Percentiles rank a stretch among this genome's conserved stretches.
Evolutionary conservation across 1,140 invertebrate species (phyloP).

Genomic region (Bombus sylvicola): DNA sequence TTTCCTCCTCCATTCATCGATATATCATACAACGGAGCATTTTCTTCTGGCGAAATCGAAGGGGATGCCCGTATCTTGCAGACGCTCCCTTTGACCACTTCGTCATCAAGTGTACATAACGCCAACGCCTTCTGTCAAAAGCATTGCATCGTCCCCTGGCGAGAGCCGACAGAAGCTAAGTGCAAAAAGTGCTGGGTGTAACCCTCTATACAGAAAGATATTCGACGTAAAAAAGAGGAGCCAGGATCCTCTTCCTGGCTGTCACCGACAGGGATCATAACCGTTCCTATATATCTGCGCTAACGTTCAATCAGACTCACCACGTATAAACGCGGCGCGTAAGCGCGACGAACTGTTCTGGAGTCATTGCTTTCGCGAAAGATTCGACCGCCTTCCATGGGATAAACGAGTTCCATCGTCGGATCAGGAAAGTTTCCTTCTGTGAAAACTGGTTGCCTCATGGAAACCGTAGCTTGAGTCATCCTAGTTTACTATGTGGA

Average conservation of each 20-base stretch:
- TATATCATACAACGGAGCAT: background rate
- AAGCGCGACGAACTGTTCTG: background rate
- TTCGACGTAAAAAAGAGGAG: slow-evolving; percentile 10
- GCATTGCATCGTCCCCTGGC: slow-evolving; percentile 24
- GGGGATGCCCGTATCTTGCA: slow-evolving; percentile 14
- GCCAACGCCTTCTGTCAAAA: slow-evolving; percentile 53
- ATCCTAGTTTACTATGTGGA: background rate
- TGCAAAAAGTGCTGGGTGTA: slow-evolving; percentile 36
- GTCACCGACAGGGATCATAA: slow-evolving; percentile 54
- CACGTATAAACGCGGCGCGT: background rate
- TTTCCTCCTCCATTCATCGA: background rate
- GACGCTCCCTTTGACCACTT: slow-evolving; percentile 24
- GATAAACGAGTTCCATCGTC: background rate
- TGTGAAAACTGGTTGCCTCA: slow-evolving; percentile 24
- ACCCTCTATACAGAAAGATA: slow-evolving; percentile 38
- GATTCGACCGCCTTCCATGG: slow-evolving; percentile 20
- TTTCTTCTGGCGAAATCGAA: background rate
- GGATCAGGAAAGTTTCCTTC: slow-evolving; percentile 20
- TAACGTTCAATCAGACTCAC: slow-evolving; percentile 30
- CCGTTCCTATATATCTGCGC: slow-evolving; percentile 25
- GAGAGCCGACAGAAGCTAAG: background rate
- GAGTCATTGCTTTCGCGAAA: slow-evolving; percentile 13
- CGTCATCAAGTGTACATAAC: slow-evolving; percentile 49
- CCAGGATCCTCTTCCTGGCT: slow-evolving; percentile 27
- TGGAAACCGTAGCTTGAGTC: background rate